Base-by-base conservation (phyloP, 2,113 vertebrate genomes). In the Synodontis membranacea region DNA sequence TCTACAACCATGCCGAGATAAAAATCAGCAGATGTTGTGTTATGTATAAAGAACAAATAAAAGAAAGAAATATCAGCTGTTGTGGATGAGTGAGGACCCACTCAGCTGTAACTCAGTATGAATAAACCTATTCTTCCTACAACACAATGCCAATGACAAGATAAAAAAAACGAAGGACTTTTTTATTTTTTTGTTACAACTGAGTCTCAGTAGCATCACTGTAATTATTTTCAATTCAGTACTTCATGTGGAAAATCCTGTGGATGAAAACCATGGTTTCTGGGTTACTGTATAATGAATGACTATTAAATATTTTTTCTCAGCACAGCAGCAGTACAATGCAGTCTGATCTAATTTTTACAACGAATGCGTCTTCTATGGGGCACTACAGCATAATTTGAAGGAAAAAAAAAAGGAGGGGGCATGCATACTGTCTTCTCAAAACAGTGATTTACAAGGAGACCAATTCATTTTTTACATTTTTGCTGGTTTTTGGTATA, bases 101-200 rank as follows among this genome's bases (percentile, higher is more conserved):
- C 60, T 58, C 37, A 58, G 11, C 19, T 46, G 37, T 46, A 58
- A 15, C 39, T 28, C 72, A 84, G 37, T 66, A 84, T 58, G 10
- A 60, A 48, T 72, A 39, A 42, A 60, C 44, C 54, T 48, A 64
- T 84, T 88, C 54, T 75, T 80, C 7, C 37, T 28, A 82, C 54
- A 85, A 56, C 79, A 75, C 83, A 82, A 82, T 56, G 54, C 0
- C 64, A 68, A 0, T 84, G 86, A 58, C 79, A 8, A 81, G 60
- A 75, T 62, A 52, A 21, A 28, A 37, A 23, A 64, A 64, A n/a
- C n/a, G 14, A 14, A 21, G 21, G 54, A 31, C 31, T 31, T 21
- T n/a, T n/a, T n/a, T n/a, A n/a, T n/a, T n/a, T n/a, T n/a, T 58
- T 66, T 46, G 58, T 64, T 68, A 68, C 42, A 48, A 66, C 46